Evolutionary conservation across 1,140 invertebrate species (phyloP), one percentile per base, ranked within the genome.

Genomic region (Cherax quadricarinatus): DNA sequence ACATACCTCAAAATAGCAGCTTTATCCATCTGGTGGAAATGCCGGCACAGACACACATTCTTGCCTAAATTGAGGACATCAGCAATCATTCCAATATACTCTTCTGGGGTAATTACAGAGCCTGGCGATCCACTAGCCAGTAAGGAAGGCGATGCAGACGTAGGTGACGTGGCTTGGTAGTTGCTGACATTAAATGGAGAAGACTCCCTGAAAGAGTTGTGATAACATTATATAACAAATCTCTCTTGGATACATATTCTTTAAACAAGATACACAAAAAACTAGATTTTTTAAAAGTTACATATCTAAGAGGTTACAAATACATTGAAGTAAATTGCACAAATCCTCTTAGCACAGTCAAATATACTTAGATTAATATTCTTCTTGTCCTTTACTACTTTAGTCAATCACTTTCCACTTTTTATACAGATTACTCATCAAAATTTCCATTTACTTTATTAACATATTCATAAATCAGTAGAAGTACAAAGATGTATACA

Each of bases 21-120:
- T 96, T 93, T 96, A 92, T 99, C 97, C 60, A 99, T 95, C 14
- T 95, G 95, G 88, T 98, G 96, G 94, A 99, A 99, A 95, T 99
- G 97, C 80, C 99, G 95, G 94, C 98, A 99, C 0, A 99, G 94
- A 94, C 98, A 98, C 0, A 99, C 95, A 95, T 99, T 99, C 95
- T 99, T 99, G 94, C 98, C 97, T 96, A 99, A 97, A 94, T 97
- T 97, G 48, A 99, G 95, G 85, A 98, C 96, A 95, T 99, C 98
- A 89, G 96, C 96, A 60, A 99, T 96, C 95, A 99, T 97, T 51
- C 97, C 96, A 5, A 99, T 98, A 96, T 99, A 99, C 95, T 99
- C 98, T 21, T 94, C 84, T 7, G 93, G 79, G 14, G 94, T 93
- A 4, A 96, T 82, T 41, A 94, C 91, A 21, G 93, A 92, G 53